Percentiles rank a stretch among this genome's conserved stretches.
Evolutionary conservation across 2,113 vertebrate genomes (phyloP).

Genomic region (Emydura subglobosa): DNA sequence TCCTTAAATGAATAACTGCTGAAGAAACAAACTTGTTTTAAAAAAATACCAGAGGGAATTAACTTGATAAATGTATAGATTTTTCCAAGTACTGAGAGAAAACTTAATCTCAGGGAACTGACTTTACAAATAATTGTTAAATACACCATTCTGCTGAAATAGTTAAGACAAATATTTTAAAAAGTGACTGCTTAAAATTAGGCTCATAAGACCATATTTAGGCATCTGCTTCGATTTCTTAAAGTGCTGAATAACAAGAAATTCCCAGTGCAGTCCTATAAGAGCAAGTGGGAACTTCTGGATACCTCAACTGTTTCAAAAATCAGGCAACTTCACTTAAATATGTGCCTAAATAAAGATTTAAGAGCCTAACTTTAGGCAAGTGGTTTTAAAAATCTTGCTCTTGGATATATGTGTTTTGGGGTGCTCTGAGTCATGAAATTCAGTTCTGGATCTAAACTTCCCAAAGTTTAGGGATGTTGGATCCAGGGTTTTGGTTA

Average conservation of each 20-base stretch:
- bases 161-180: neutral
- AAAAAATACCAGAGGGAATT: neutral
- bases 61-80: neutral
- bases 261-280: neutral
- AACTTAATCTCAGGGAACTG: neutral
- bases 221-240: neutral
- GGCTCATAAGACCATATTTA: neutral
- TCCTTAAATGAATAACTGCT: neutral
- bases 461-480: neutral
- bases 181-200: neutral
- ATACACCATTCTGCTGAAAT: neutral
- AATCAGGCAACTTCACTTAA: neutral
- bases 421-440: neutral
- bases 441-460: neutral
- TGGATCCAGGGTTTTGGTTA: neutral
- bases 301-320: neutral
- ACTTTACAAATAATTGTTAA: neutral
- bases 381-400: neutral
- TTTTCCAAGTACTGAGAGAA: neutral
- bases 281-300: conserved; percentile 7
- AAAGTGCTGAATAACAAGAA: neutral
- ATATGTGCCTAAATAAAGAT: neutral
- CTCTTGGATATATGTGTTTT: neutral
- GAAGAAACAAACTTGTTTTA: neutral
- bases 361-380: neutral